Evolutionary conservation across 2,888 invertebrate species (phyloP), one percentile per base, ranked within the genome.

Genomic region (Spicauda simplicius): DNA sequence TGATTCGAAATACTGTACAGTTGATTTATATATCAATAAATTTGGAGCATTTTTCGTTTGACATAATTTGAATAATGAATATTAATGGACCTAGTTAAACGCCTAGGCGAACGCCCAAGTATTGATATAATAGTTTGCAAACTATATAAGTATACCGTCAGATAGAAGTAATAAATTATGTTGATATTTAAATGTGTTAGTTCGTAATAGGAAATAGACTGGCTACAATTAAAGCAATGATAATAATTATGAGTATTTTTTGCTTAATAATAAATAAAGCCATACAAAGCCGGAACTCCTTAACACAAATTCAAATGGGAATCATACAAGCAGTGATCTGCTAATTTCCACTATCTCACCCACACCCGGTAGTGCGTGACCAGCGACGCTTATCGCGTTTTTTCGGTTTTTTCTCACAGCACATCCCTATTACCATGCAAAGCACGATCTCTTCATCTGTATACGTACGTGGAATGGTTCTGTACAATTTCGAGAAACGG

Each of bases 401-500:
- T 81, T 84, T 81, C 74, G 78, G 79, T 73, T 84, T 85, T 85
- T 85, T 87, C 84, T 81, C 85, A 86, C 82, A 67, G 55, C 37
- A 55, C 59, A 53, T 83, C 80, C 80, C 77, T 76, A 80, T 80
- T 91, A 72, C 78, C 85, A 91, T 90, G 85, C 90, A 83, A 18
- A 65, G 14, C 66, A 54, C 33, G 72, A 71, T 80, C 81, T 80
- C 81, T 77, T 81, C 84, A 87, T 86, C 85, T 85, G 74, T 71
- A 71, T 75, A 72, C 70, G 19, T 88, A 85, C 84, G 77, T 80
- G 81, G 84, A 86, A 85, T 79, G 77, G 76, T 80, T 82, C 77
- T 79, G 72, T 25, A 79, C 76, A 79, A 81, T 87, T 87, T 83
- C 81, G 73, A 85, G 86, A 86, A 90, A 79, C 82, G 80, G 84